Conservation (phyloP, 2,797 vertebrate species). For the Dicrostonyx torquatus region DNA sequence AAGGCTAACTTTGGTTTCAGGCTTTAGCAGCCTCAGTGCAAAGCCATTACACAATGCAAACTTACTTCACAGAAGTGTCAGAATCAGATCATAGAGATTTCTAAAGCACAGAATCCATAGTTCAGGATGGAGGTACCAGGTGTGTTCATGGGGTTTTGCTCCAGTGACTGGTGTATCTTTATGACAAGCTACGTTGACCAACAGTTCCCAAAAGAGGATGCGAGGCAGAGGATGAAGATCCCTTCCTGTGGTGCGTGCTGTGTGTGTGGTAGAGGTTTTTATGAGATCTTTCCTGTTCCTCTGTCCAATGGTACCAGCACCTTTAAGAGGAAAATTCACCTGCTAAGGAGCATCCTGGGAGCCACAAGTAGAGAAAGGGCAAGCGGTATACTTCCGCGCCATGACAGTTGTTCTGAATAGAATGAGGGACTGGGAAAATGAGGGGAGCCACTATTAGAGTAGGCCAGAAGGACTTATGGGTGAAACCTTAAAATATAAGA, state of each 20-base stretch:
- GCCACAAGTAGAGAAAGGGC: background rate
- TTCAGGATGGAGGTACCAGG: background rate
- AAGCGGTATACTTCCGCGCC: background rate
- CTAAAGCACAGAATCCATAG: background rate
- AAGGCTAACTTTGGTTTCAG: slow-evolving; percentile 1
- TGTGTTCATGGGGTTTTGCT: background rate
- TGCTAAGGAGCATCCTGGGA: background rate
- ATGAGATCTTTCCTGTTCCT: background rate
- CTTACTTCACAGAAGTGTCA: background rate
- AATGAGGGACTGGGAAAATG: background rate
- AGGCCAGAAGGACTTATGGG: background rate
- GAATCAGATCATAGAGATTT: background rate
- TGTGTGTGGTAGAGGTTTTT: fast-evolving
- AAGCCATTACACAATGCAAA: slow-evolving; percentile 8
- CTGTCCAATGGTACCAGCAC: too few relatives aligned
- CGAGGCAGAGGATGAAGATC: fast-evolving
- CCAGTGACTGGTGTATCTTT: background rate
- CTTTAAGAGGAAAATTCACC: background rate
- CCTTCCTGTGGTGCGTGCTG: fast-evolving
- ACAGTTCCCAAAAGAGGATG: fast-evolving
- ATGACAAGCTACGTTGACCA: background rate
- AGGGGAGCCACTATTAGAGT: background rate
- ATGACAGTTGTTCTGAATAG: background rate
- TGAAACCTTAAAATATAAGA: background rate
- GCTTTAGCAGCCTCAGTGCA: slow-evolving; percentile 1